Evolutionary conservation across 2,888 invertebrate genomes (phyloP).

Genomic region (Linyphia triangularis): DNA sequence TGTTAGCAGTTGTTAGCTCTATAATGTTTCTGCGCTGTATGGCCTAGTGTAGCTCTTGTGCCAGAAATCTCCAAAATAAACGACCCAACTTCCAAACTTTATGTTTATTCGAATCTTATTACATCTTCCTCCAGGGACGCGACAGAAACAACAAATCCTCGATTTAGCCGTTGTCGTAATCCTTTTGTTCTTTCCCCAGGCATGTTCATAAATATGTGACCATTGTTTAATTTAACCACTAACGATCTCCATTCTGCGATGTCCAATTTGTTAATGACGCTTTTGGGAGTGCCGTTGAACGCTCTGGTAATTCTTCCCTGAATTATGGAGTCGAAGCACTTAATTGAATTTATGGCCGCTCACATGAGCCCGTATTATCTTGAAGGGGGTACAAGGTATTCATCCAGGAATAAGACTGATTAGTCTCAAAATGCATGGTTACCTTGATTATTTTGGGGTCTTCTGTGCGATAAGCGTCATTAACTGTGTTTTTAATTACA

Average conservation of each 20-base stretch:
- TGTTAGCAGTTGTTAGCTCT: too few species aligned
- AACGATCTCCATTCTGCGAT: slow-evolving; percentile 7
- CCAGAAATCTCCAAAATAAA: too few species aligned
- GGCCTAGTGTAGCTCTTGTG: too few species aligned
- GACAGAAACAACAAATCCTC: not conserved
- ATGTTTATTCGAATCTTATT: too few species aligned
- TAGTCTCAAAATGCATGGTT: not conserved
- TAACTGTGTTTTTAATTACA: slow-evolving; percentile 12
- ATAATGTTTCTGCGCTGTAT: too few species aligned
- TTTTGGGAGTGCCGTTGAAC: slow-evolving; percentile 50
- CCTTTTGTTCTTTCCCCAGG: not conserved
- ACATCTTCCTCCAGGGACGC: not conserved
- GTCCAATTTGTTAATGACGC: slow-evolving; percentile 66
- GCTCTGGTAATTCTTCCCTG: slow-evolving; percentile 53
- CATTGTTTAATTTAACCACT: slow-evolving; percentile 60
- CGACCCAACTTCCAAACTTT: too few species aligned
- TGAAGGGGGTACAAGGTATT: not conserved
- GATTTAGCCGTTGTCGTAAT: not conserved
- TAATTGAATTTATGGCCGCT: slow-evolving; percentile 61
- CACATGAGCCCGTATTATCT: not conserved
- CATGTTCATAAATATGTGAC: slow-evolving; percentile 4
- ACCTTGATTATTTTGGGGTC: slow-evolving; percentile 4
- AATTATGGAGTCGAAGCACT: slow-evolving; percentile 45
- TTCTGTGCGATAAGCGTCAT: not conserved
- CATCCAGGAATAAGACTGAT: slow-evolving; percentile 17